phyloP scores from a whole-genome alignment of 2,797 vertebrate genomes.

The Gila robusta region DNA sequence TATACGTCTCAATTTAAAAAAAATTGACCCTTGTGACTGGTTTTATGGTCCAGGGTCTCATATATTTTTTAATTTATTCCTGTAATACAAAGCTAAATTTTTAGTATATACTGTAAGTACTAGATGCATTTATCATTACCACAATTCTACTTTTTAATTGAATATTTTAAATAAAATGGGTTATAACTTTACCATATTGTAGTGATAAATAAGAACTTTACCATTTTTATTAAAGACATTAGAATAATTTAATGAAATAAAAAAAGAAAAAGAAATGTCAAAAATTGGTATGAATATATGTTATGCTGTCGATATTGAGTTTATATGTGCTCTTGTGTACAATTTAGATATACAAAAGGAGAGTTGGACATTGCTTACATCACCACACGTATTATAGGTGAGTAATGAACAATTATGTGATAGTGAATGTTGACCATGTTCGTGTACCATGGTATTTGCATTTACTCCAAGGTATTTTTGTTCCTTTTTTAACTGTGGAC shows the following conservation, averaged over 20 bases:
- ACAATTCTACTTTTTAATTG: background rate
- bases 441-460: background rate
- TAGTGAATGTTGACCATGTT: background rate
- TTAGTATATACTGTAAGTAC: too few species aligned
- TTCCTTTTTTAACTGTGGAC: background rate
- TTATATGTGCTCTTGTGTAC: constrained; percentile 38
- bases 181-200: background rate
- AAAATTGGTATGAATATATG: background rate
- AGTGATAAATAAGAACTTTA: background rate
- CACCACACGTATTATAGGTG: constrained; percentile 97
- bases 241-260: background rate
- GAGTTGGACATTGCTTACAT: constrained; percentile 98
- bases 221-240: background rate
- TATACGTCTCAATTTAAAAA: too few species aligned
- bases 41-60: too few species aligned
- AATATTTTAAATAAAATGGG: background rate
- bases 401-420: constrained; percentile 59
- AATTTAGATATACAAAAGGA: constrained; percentile 93
- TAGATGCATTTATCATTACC: background rate
- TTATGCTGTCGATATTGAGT: constrained; percentile 1
- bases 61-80: background rate
- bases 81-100: background rate
- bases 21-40: too few species aligned
- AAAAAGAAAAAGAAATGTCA: background rate
- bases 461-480: background rate